Percentiles rank a stretch among this genome's conserved stretches.
Evolutionary conservation across 1,140 invertebrate species (phyloP).

Genomic region (Sitobion miscanthi): DNA sequence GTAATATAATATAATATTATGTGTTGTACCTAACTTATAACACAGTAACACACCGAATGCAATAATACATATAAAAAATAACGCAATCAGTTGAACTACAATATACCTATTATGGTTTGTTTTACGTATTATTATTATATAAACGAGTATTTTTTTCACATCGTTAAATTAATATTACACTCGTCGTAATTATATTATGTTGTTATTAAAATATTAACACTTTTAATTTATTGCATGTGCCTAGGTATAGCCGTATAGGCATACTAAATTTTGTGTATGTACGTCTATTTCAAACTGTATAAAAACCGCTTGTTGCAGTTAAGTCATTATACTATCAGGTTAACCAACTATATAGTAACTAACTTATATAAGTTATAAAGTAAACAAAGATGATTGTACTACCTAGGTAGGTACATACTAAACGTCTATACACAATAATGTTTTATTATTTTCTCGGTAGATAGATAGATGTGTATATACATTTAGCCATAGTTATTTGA

Average conservation of each 20-base stretch:
- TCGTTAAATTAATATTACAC: not conserved
- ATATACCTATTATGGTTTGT: no score
- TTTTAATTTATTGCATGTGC: not conserved
- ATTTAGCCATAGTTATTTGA: not conserved
- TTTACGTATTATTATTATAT: not conserved
- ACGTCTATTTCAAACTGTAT: not conserved
- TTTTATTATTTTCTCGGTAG: not conserved
- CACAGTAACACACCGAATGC: no score
- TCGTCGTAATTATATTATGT: not conserved
- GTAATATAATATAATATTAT: no score
- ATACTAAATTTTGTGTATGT: not conserved
- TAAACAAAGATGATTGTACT: no score
- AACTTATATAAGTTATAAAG: no score
- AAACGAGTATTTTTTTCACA: not conserved
- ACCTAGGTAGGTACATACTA: no score
- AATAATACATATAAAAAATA: no score
- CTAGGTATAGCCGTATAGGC: not conserved
- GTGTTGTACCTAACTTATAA: no score
- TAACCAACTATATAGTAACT: not conserved
- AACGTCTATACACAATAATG: not conserved
- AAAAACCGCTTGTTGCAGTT: not conserved
- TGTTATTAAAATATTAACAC: not conserved
- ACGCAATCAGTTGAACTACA: no score
- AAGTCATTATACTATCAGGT: not conserved
- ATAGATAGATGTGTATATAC: not conserved